Evolutionary conservation across 1,140 invertebrate genomes (phyloP), one percentile per base, ranked within the genome.

Genomic region (Latrodectus geometricus): DNA sequence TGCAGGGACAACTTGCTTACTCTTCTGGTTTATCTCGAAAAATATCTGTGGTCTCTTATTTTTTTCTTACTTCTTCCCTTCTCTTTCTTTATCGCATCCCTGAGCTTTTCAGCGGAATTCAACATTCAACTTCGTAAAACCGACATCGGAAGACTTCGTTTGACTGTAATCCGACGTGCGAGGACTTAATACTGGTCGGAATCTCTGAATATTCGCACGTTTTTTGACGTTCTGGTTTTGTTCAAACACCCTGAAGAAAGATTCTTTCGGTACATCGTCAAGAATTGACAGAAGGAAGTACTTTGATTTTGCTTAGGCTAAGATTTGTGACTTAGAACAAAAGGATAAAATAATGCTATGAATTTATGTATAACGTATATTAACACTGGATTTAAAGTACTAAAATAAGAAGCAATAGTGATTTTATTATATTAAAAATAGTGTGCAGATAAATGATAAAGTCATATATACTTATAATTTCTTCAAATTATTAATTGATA

Each of bases 141-240:
- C n/a, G 49, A 84, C 82, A 50, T 81, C 79, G 49, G 54, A 50
- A 23, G 54, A 12, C 14, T 20, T 20, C 23, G 14, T 48, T 75
- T 84, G 82, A 84, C 82, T 75, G 52, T 84, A 84, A 84, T 84
- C 82, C 73, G 82, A 84, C 82, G 61, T 84, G 56, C 9, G 73
- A 84, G 56, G 65, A 52, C 73, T 84, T 84, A 84, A 84, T 76
- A 54, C 73, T 23, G 15, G 20, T 50, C 56, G 61, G 70, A 74
- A 74, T 81, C 79, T 56, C 66, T 23, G 17, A 35, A 74, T 20
- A 72, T 79, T 81, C 79, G 52, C 79, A 50, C 79, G 68, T 49
- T 35, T 14, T 56, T n/a, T 81, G 79, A 81, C 79, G 50, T 72
- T 35, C 14, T 17, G 56, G 77, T 79, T 79, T 61, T 68, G 61